These are phyloP conservation scores for Lophochroa leadbeateri DNA, from an alignment of 2,113 vertebrate species.

Conservation along the genomic window DNA sequence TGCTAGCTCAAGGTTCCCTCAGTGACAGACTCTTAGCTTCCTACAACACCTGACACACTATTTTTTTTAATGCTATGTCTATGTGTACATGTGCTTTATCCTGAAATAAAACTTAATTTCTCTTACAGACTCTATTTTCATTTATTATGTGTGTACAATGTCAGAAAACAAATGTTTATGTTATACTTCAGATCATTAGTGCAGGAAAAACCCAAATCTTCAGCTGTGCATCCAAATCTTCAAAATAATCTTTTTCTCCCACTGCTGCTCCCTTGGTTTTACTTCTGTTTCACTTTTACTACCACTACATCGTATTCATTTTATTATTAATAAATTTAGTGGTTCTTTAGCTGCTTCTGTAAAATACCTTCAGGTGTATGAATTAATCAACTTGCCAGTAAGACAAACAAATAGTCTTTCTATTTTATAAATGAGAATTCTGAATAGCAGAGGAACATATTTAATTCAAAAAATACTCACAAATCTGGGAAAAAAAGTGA, in stretches of 20 bases:
- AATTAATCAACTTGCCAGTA: neutral
- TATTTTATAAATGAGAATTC: neutral
- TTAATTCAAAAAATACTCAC: neutral
- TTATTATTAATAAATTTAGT: neutral
- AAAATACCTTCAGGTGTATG: neutral
- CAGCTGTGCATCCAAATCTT: neutral
- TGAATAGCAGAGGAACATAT: neutral
- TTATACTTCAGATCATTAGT: neutral
- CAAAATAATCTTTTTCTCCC: neutral
- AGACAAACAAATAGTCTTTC: neutral
- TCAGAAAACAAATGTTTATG: neutral
- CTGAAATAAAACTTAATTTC: neutral
- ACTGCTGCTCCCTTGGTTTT: neutral
- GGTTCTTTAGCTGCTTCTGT: neutral
- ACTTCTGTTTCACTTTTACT: neutral
- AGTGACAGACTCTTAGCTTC: neutral
- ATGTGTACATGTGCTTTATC: neutral
- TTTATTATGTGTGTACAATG: neutral
- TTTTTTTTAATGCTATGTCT: neutral
- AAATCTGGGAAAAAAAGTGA: neutral
- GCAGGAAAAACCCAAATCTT: neutral
- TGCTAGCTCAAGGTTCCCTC: neutral
- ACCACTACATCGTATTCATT: neutral
- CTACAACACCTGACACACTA: rapidly evolving
- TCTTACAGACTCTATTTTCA: neutral